Evolutionary conservation across 2,113 vertebrate genomes (phyloP).

Genomic region (Atherinomorus stipes): DNA sequence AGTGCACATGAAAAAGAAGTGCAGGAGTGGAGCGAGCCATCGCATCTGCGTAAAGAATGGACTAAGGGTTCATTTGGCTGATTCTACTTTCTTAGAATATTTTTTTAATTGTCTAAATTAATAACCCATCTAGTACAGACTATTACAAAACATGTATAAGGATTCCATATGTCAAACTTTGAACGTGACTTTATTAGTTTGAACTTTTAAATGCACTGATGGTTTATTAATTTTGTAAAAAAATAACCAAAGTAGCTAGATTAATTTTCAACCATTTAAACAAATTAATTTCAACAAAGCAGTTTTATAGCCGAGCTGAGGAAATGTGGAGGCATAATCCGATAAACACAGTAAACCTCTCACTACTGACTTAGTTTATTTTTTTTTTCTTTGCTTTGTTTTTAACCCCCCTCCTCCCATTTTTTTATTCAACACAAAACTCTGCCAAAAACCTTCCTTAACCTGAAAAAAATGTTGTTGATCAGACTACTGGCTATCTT

Average conservation of each 20-base stretch:
- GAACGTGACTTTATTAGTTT: conserved; percentile 21
- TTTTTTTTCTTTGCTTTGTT: neutral
- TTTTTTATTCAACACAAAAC: conserved; percentile 12
- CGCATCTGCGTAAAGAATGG: neutral
- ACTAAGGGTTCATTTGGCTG: neutral
- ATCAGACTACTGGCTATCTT: conserved; percentile 79
- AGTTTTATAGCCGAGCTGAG: neutral
- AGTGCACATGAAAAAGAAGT: neutral
- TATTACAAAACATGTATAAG: neutral
- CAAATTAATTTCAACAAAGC: too few relatives aligned
- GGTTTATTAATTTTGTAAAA: conserved; percentile 7
- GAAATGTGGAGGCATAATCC: conserved; percentile 21
- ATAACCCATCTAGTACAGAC: neutral
- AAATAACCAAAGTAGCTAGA: too few relatives aligned
- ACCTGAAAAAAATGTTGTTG: conserved; percentile 77
- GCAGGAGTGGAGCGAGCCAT: neutral
- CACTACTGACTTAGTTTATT: conserved; percentile 26
- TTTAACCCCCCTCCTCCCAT: too few relatives aligned
- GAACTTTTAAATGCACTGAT: conserved; percentile 58
- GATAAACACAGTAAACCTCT: conserved; percentile 17
- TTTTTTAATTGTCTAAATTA: too few relatives aligned
- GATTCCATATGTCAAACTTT: conserved; percentile 3
- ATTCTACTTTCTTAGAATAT: neutral
- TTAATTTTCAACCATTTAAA: too few relatives aligned
- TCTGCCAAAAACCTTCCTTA: neutral